Evolutionary conservation across 92 coral and sea anemone species (phyloP), one percentile per base, ranked within the genome.

Genomic region (Parazoanthus swiftii): DNA sequence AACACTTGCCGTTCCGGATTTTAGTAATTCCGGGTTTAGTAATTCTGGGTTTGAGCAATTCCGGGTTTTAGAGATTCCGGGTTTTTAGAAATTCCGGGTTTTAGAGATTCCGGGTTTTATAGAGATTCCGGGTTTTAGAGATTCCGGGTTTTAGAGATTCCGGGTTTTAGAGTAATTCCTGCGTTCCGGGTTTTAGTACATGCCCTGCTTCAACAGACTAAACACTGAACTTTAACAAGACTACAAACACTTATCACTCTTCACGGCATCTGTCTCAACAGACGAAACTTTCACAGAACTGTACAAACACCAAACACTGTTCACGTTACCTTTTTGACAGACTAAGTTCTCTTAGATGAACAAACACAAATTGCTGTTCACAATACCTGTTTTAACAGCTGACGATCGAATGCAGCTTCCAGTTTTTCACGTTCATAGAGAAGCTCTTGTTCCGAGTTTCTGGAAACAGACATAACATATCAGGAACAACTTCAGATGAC

Each of bases 341-440:
- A 15, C 7, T 66, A 5, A 66, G 14, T 4, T 65, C 0, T 65
- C 21, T 8, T 6, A 8, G 35, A 70, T 5, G 36, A 25, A 23
- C 2, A 25, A 70, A 70, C 44, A 36, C n/a, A 13, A 46, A 25
- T 6, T 15, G 48, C 18, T 14, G 50, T 43, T 26, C 70, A 50
- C 6, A 13, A 23, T 86, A 96, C 99, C 98, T 96, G 93, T 77
- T 89, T 92, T 76, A 91, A 75, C 46, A 92, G 85, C 21, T 85
- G 89, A 39, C 88, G 85, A 86, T 94, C 95, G 51, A 86, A 93
- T n/a, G 92, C 94, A 51, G 97, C 96, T 51, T 91, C 94, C 2
- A 96, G 92, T 79, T 93, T 92, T 78, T 93, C 99, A 88, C 96
- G 88, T 76, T 96, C 99, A 58, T 90, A 96, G 15, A 94, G 89